These are phyloP conservation scores for Ochropacha duplaris DNA, from an alignment of 2,888 invertebrate species.

Conservation along the genomic window DNA sequence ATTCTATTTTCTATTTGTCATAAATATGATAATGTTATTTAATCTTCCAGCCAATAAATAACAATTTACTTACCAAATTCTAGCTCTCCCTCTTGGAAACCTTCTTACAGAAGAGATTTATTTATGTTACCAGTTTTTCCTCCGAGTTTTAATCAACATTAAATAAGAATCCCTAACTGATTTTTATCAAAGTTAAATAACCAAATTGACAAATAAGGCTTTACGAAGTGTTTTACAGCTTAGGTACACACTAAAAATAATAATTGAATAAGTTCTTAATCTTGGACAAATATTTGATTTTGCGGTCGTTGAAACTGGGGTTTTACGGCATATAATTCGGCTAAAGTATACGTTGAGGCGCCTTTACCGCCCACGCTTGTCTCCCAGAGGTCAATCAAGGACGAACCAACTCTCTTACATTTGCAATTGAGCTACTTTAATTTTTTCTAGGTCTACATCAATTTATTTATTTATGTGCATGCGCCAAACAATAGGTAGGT, in stretches of 20 bases:
- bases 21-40: background rate
- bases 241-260: conserved; percentile 15
- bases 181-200: conserved; percentile 5
- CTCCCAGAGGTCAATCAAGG: conserved; percentile 57
- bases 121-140: background rate
- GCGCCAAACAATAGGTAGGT: background rate
- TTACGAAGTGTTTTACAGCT: conserved; percentile 8
- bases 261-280: conserved; percentile 33
- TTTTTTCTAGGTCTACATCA: conserved; percentile 15
- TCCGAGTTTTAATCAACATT: background rate
- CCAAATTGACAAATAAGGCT: background rate
- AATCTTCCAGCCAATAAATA: background rate
- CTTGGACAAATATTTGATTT: conserved; percentile 42
- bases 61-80: background rate
- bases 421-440: conserved; percentile 20
- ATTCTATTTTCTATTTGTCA: background rate
- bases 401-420: conserved; percentile 35
- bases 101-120: background rate
- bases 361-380: conserved; percentile 48
- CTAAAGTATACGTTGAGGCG: conserved; percentile 47
- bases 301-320: conserved; percentile 30
- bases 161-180: background rate
- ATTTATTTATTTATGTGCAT: conserved; percentile 13
- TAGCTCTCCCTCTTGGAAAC: background rate
- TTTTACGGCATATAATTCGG: conserved; percentile 47